Base-by-base conservation (phyloP, 2,797 vertebrate genomes). In the Pterois miles region DNA sequence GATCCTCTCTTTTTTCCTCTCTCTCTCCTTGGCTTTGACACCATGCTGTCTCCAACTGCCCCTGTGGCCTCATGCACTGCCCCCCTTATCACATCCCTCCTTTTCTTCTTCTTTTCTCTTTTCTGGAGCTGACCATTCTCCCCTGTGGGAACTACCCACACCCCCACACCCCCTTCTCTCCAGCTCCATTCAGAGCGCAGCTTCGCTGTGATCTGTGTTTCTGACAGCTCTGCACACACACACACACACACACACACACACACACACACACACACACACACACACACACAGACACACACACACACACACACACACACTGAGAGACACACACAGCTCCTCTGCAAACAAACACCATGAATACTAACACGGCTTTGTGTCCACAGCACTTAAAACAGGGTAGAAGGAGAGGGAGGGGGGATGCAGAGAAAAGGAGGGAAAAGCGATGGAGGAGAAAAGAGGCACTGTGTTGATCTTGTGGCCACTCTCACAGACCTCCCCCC, bases 301-400 rank as follows among this genome's bases (percentile, higher is more conserved):
- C 87, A 87, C 78, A 76, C 65, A 75, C 73, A 80, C 77, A 84
- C 72, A 80, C 69, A 40, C 38, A 40, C 38, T n/a, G n/a, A n/a
- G n/a, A n/a, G 8, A 89, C 71, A 83, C 65, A 59, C 86, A 93
- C 90, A 90, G 93, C 92, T 97, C 96, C 95, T 97, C 97, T 97
- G 95, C 95, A 96, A 97, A 97, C 95, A 96, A 96, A 96, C 95
- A 96, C 95, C 95, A 96, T 96, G 95, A 96, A 96, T 96, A 95
- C 88, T 94, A 95, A 93, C 90, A 94, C 82, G 69, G 89, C 91
- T 95, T 94, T 96, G 92, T 95, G 92, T 74, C 54, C 90, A 91
- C 88, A 83, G 92, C 93, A 95, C 94, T 95, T 95, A 93, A 93
- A 89, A 86, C 31, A 4, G 76, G 83, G 81, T 56, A 78, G 76